Conservation (phyloP, 2,113 vertebrate species). For the Bagarius yarrelli region DNA sequence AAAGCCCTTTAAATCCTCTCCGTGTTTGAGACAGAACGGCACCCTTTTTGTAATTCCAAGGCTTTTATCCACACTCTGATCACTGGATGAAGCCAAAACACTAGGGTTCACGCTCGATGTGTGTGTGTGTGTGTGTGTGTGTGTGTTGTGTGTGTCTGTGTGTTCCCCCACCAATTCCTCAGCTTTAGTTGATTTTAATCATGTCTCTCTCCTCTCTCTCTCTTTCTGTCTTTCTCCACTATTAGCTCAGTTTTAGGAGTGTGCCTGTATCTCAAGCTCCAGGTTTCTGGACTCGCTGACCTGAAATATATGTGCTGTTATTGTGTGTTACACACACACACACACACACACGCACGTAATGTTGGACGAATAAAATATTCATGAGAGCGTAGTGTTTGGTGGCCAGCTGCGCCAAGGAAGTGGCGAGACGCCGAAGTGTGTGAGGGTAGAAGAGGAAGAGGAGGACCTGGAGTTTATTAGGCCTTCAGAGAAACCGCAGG, state of each 20-base stretch:
- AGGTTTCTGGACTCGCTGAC: conserved; percentile 1
- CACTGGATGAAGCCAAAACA: conserved; percentile 27
- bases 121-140: conserved; percentile 35
- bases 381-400: conserved; percentile 10
- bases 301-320: conserved; percentile 39
- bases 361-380: conserved; percentile 35
- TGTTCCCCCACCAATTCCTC: not conserved
- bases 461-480: conserved; percentile 30
- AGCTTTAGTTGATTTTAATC: conserved; percentile 28
- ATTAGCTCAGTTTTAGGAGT: not conserved
- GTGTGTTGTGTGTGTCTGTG: not conserved
- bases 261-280: not conserved
- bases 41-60: conserved; percentile 28
- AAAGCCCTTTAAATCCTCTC: conserved; percentile 39
- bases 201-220: conserved; percentile 14
- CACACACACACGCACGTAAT: not conserved
- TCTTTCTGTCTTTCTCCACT: not conserved
- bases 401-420: conserved; percentile 29
- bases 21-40: conserved; percentile 28
- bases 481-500: conserved; percentile 20
- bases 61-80: conserved; percentile 27
- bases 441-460: conserved; percentile 12
- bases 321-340: conserved; percentile 22
- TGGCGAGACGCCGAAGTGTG: conserved; percentile 11
- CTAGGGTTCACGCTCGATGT: not conserved